These are phyloP conservation scores for Ispidina picta DNA, from an alignment of 2,797 vertebrate genomes.

Conservation along the genomic window DNA sequence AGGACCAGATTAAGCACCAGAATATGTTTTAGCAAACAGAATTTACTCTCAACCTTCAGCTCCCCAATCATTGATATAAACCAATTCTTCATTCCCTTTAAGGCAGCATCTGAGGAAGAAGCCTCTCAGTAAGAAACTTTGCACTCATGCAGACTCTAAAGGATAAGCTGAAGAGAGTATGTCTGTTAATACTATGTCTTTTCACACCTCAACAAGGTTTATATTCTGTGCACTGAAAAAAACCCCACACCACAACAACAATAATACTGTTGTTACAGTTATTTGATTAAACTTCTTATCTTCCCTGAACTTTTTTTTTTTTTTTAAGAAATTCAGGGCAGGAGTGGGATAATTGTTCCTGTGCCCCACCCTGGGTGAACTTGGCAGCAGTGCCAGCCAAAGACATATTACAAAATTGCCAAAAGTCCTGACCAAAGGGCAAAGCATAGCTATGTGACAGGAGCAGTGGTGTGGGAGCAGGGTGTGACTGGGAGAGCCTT, in stretches of 20 bases:
- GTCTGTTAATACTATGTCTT: neutral
- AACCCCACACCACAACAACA: neutral
- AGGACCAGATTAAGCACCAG: slow-evolving; percentile 25
- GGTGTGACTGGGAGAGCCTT: neutral
- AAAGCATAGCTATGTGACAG: neutral
- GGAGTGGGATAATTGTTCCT: neutral
- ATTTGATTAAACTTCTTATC: neutral
- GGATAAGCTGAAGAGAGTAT: neutral
- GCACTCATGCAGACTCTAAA: neutral
- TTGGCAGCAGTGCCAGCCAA: neutral
- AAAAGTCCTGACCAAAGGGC: neutral
- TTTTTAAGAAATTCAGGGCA: neutral
- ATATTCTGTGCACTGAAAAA: neutral
- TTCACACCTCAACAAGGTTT: neutral
- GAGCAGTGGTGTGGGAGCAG: neutral
- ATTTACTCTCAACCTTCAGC: slow-evolving; percentile 32
- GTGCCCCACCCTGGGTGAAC: neutral
- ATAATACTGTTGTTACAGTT: neutral
- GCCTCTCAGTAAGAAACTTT: neutral
- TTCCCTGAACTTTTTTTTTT: neutral
- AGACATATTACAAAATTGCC: neutral
- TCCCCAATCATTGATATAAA: neutral
- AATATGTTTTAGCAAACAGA: slow-evolving; percentile 15
- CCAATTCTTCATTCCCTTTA: slow-evolving; percentile 13
- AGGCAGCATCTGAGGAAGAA: neutral